Base-by-base conservation (phyloP, 1,140 invertebrate genomes). In the Teleopsis dalmanni region DNA sequence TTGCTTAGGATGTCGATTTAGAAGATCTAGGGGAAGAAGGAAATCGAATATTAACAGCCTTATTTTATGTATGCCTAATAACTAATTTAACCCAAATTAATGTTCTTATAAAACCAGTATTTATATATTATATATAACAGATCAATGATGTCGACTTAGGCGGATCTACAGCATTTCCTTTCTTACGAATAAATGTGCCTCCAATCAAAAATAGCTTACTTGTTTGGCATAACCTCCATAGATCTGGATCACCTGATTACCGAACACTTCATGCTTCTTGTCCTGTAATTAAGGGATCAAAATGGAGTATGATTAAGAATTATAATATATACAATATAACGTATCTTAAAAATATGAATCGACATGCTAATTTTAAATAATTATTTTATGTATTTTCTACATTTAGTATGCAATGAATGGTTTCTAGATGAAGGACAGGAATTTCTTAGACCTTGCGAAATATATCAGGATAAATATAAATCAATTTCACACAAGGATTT, bases 211-310 rank as follows among this genome's bases (percentile, higher is more conserved):
- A 92, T 13, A 81, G 87, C 16, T 92, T 93, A 25, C 87, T 90
- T 8, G 94, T 96, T 72, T 99, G 95, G 95, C 85, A 89, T 66
- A 98, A 98, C 76, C 74, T 98, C 36, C 83, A 91, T 70, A 78
- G 83, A 9, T 92, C 83, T 62, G 95, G 95, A 8, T 86, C 94
- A 53, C 91, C 90, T 14, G 92, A 98, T 74, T 82, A 84, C 54
- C 78, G 81, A 53, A 98, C 94, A 1, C 77, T 92, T 50, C 95
- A 99, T 75, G 94, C 94, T 13, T 94, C 92, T 16, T 99, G 95
- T 73, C 95, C 95, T 9, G 95, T 99, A 29, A 78, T 99, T 4
- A 81, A 89, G 9, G 95, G 95, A 41, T 87, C 87, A 16, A 98
- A 99, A 77, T 98, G 95, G 95, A 90, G 65, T 68, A 51, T 19